Evolutionary conservation across 2,797 vertebrate genomes (phyloP).

Genomic region (Setipinna tenuifilis): DNA sequence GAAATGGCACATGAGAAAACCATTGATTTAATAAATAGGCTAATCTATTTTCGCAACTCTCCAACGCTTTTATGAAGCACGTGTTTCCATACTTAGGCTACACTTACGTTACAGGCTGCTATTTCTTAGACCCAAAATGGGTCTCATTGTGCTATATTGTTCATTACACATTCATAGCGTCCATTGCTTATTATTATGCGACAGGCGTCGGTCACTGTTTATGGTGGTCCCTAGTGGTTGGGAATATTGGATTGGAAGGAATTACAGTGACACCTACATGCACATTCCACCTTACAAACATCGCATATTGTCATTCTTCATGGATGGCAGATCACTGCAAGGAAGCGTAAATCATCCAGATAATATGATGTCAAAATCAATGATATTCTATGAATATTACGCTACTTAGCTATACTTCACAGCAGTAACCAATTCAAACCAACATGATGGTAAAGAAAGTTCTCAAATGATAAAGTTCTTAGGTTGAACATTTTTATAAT

Average conservation of each 20-base stretch:
- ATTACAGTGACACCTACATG: constrained; percentile 24
- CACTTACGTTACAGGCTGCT: too few relatives aligned
- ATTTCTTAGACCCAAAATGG: background rate
- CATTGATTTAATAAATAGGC: too few relatives aligned
- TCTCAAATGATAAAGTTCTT: background rate
- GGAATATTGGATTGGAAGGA: constrained; percentile 8
- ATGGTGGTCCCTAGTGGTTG: constrained; percentile 4
- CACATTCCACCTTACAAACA: background rate
- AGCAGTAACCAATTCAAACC: background rate
- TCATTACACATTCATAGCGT: background rate
- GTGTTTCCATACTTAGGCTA: too few relatives aligned
- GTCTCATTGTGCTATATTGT: background rate
- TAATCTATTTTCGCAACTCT: too few relatives aligned
- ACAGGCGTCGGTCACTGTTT: background rate
- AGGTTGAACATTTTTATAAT: background rate
- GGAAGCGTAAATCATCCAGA: background rate
- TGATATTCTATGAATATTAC: background rate
- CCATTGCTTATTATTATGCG: background rate
- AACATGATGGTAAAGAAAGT: background rate
- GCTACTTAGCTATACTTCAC: background rate
- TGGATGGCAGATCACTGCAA: background rate
- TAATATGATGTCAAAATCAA: background rate
- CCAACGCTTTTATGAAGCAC: too few relatives aligned
- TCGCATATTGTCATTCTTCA: constrained; percentile 17
- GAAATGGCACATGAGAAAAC: too few relatives aligned